A percentile compares a stretch with the other conserved stretches of the same genome.
phyloP scores from a whole-genome alignment of 1,140 invertebrate species.

The Panagrolaimus sp. region DNA sequence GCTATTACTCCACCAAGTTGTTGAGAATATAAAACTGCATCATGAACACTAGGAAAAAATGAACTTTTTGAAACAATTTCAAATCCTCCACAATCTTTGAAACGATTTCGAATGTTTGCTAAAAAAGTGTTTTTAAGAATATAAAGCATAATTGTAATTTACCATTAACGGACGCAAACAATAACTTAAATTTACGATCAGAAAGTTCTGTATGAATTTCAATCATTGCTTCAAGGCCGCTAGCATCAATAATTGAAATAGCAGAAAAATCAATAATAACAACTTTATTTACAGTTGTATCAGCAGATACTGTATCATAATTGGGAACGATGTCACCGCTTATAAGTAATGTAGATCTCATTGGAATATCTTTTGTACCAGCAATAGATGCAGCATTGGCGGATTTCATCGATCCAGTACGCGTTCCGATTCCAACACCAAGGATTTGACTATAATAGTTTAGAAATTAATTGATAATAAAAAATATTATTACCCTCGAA shows the following conservation, averaged over 20 bases:
- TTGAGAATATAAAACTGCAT: constrained; percentile 42
- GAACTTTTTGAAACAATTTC: constrained; percentile 41
- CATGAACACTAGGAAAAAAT: constrained; percentile 43
- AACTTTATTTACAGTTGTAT: constrained; percentile 34
- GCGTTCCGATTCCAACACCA: constrained; percentile 44
- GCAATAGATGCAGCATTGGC: constrained; percentile 10
- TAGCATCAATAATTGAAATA: constrained; percentile 32
- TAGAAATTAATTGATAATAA: not conserved
- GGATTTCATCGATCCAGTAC: constrained; percentile 42
- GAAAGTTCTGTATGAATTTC: constrained; percentile 42
- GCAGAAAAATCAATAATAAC: constrained; percentile 43
- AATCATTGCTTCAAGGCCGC: constrained; percentile 32
- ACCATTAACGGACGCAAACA: constrained; percentile 40
- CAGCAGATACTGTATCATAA: constrained; percentile 28
- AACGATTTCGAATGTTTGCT: constrained; percentile 13
- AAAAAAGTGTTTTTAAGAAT: not conserved
- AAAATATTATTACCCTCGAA: constrained; percentile 32
- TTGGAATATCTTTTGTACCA: constrained; percentile 28
- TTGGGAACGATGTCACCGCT: constrained; percentile 47
- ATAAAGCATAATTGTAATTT: constrained; percentile 32
- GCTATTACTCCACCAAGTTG: constrained; percentile 41
- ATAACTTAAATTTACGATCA: constrained; percentile 27
- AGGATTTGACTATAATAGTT: constrained; percentile 33
- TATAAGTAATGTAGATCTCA: constrained; percentile 41
- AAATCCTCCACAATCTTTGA: constrained; percentile 35